Evolutionary conservation across 1,140 invertebrate species (phyloP).

Genomic region (Achatina immaculata): DNA sequence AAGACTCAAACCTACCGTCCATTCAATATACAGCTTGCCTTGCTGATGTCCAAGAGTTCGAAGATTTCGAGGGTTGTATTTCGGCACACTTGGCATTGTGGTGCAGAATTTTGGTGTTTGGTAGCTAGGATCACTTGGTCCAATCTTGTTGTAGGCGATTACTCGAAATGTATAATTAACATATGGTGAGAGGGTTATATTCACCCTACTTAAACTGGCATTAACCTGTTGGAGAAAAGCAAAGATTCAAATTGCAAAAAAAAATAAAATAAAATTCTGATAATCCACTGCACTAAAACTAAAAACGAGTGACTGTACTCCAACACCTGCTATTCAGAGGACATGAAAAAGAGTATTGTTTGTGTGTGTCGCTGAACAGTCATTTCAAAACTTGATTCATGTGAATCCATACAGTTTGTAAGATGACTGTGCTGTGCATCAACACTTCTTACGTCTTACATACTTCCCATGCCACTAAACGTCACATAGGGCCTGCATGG

Average conservation of each 20-base stretch:
- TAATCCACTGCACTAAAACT: not conserved
- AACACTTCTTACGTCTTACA: too few species aligned
- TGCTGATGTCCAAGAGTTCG: slow-evolving; percentile 88
- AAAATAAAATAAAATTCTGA: not conserved
- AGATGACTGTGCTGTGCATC: too few species aligned
- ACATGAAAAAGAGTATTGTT: too few species aligned
- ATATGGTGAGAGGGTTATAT: slow-evolving; percentile 78
- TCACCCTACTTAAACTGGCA: slow-evolving; percentile 49
- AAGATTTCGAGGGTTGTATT: slow-evolving; percentile 95
- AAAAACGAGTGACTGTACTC: not conserved
- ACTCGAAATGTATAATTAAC: slow-evolving; percentile 97
- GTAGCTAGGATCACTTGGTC: slow-evolving; percentile 71
- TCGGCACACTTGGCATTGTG: slow-evolving; percentile 82
- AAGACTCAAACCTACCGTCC: slow-evolving; percentile 79
- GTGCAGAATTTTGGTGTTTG: slow-evolving; percentile 70
- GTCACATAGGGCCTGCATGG: too few species aligned
- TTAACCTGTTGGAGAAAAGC: slow-evolving; percentile 37
- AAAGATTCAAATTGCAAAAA: not conserved
- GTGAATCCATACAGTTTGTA: too few species aligned
- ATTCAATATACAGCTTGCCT: slow-evolving; percentile 92
- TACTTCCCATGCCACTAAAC: too few species aligned
- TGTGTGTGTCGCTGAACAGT: too few species aligned
- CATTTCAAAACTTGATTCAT: too few species aligned
- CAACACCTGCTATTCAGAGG: too few species aligned
- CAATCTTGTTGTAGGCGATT: slow-evolving; percentile 93